Percentiles rank a stretch among this genome's conserved stretches.
phyloP scores from a whole-genome alignment of 2,113 vertebrate species.

The Gopherus flavomarginatus region DNA sequence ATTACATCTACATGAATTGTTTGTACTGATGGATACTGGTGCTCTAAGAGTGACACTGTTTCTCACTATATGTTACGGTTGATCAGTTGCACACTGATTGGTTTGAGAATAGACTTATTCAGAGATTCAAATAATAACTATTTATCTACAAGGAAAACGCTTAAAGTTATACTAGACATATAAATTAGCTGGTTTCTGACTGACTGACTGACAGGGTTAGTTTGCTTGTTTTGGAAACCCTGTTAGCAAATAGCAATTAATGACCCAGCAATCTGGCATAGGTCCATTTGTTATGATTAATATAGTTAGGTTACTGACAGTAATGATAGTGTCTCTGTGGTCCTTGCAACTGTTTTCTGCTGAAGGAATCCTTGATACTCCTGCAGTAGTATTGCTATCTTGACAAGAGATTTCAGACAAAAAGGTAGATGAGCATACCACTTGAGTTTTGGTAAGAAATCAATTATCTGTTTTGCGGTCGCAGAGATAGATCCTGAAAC shows the following conservation, averaged over 20 bases:
- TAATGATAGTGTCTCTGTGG: constrained; percentile 20
- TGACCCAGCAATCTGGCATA: background rate
- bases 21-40: constrained; percentile 58
- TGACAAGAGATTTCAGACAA: background rate
- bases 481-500: background rate
- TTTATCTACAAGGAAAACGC: background rate
- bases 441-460: background rate
- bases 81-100: background rate
- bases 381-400: background rate
- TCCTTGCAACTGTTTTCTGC: background rate
- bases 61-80: background rate
- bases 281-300: constrained; percentile 32
- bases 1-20: constrained; percentile 67
- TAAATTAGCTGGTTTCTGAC: background rate
- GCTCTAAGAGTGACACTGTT: constrained; percentile 41
- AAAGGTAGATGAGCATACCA: background rate
- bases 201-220: background rate
- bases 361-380: background rate
- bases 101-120: background rate
- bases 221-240: background rate
- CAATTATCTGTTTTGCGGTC: background rate
- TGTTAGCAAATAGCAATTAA: background rate
- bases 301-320: constrained; percentile 26
- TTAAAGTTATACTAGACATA: background rate
- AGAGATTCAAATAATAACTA: background rate